phyloP scores from a whole-genome alignment of 1,140 invertebrate genomes.

The Drosophila chauvacae region DNA sequence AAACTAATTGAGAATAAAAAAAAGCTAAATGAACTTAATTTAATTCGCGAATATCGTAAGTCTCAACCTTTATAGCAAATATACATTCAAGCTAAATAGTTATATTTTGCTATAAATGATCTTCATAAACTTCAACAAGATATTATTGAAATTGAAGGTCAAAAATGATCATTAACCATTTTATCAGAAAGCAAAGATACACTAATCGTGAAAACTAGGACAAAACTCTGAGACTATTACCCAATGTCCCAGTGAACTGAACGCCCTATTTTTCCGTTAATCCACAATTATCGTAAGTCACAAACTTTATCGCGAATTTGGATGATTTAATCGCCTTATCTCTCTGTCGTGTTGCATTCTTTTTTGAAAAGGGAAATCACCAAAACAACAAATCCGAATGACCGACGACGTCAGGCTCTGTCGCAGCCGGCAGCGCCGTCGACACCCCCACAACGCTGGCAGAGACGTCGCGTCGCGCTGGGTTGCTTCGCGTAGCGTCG shows the following conservation, averaged over 20 bases:
- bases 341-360: background rate
- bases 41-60: too few relatives aligned
- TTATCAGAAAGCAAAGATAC: background rate
- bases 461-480: conserved; percentile 16
- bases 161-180: background rate
- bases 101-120: too few relatives aligned
- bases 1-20: background rate
- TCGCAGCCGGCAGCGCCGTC: conserved; percentile 17
- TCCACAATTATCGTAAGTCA: background rate
- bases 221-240: background rate
- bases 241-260: background rate
- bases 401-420: conserved; percentile 18
- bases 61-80: too few relatives aligned
- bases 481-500: conserved; percentile 1
- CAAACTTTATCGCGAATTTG: background rate
- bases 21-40: too few relatives aligned
- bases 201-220: background rate
- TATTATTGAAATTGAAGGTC: too few relatives aligned
- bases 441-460: conserved; percentile 53
- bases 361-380: conserved; percentile 36
- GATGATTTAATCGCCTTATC: conserved; percentile 19
- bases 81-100: too few relatives aligned
- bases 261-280: background rate
- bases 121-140: too few relatives aligned
- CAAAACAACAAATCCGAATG: conserved; percentile 41